Evolutionary conservation across 2,113 vertebrate species (phyloP), one percentile per base, ranked within the genome.

Genomic region (Eurystomus gularis): DNA sequence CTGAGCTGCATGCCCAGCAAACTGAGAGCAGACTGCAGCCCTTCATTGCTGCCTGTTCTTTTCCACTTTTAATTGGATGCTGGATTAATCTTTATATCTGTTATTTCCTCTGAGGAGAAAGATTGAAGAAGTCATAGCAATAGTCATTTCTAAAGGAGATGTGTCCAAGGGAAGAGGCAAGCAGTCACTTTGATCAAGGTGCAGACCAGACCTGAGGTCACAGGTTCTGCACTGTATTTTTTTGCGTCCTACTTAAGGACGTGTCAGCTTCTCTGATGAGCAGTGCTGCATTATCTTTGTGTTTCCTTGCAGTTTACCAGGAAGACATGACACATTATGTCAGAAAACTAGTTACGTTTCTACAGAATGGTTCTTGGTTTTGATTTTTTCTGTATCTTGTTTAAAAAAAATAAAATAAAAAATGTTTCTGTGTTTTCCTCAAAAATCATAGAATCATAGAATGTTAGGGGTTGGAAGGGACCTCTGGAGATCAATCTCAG

Each of bases 271-370:
- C 46, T 73, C 39, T 86, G 49, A 26, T 61, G 49, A 83, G 15
- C 10, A 69, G 16, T 54, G 13, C 55, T 88, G 37, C 25, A 3
- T 65, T 88, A 46, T 72, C 54, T 72, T 48, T 58, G 25, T 40
- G 19, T 70, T 79, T 25, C 31, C 64, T 5, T 89, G 35, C 49
- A 33, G 8, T 86, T 86, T 92, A 28, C 20, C 8, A 12, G 55
- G 70, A 70, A 28, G 28, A 49, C 5, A 3, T 9, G 20, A 58
- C 6, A 7, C 0, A 0, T 82, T 83, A 54, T 31, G 7, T 79
- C 58, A 77, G 87, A 65, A 95, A 90, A 64, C 24, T 69, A n/a
- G 23, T 73, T 42, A 13, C 3, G 3, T 91, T 94, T 89, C 55
- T 68, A 1, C 24, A 18, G 51, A 68, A 21, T 48, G 23, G 5